Percentiles rank a stretch among this genome's conserved stretches.
phyloP scores from a whole-genome alignment of 2,888 invertebrate species.

The Tinea trinotella region DNA sequence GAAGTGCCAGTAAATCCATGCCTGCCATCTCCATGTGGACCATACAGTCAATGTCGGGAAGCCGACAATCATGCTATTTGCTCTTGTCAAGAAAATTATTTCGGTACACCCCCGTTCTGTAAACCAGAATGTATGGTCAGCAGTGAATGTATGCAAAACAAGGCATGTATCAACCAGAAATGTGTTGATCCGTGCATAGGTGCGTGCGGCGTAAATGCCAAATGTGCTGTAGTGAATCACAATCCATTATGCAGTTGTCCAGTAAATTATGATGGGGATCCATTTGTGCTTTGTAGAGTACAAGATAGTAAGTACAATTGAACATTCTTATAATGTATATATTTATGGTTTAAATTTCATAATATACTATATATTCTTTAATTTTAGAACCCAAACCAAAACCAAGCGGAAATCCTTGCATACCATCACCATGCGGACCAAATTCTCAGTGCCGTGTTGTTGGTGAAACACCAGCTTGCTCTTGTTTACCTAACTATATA shows the following conservation, averaged over 20 bases:
- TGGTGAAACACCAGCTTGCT: constrained; percentile 84
- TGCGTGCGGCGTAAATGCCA: constrained; percentile 86
- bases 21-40: constrained; percentile 81
- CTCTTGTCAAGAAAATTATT: constrained; percentile 83
- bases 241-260: constrained; percentile 89
- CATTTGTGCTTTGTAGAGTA: constrained; percentile 80
- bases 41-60: constrained; percentile 83
- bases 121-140: constrained; percentile 87
- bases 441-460: constrained; percentile 86
- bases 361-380: constrained; percentile 20
- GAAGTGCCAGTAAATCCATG: constrained; percentile 68
- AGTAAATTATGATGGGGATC: constrained; percentile 83
- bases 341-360: constrained; percentile 21
- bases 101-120: constrained; percentile 84
- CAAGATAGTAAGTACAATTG: constrained; percentile 76
- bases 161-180: constrained; percentile 83
- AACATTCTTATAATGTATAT: neutral
- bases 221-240: constrained; percentile 88
- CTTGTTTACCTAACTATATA: constrained; percentile 83
- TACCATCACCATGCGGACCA: constrained; percentile 88
- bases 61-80: constrained; percentile 83
- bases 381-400: constrained; percentile 67
- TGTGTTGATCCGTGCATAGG: constrained; percentile 88
- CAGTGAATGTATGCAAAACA: constrained; percentile 85
- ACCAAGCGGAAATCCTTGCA: constrained; percentile 80